These are phyloP conservation scores for Hirtodrosophila confusa DNA, from an alignment of 2,888 invertebrate species.

Conservation along the genomic window DNA sequence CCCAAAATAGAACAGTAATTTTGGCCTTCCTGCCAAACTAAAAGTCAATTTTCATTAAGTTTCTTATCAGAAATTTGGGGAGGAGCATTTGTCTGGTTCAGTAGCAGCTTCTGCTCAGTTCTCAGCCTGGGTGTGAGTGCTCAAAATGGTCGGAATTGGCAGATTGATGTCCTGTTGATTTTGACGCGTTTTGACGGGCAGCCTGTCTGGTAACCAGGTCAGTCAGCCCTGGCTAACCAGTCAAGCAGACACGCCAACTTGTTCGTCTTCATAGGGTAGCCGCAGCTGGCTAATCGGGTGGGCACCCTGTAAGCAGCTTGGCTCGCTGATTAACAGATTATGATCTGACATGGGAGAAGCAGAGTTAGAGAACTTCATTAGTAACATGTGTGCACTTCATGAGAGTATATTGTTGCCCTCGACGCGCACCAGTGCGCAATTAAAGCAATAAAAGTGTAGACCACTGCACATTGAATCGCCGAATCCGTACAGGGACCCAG, in stretches of 20 bases:
- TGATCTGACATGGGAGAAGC: constrained; percentile 71
- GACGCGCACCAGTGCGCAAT: constrained; percentile 72
- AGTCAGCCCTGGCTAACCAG: constrained; percentile 26
- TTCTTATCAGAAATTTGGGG: constrained; percentile 10
- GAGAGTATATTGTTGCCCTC: constrained; percentile 57
- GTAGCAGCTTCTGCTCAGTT: constrained; percentile 19
- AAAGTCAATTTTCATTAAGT: constrained; percentile 68
- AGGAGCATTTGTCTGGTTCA: constrained; percentile 8
- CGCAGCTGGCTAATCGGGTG: constrained; percentile 31
- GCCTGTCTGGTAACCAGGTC: constrained; percentile 32
- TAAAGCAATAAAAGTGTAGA: constrained; percentile 76
- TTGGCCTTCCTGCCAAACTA: constrained; percentile 23
- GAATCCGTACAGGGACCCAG: constrained; percentile 44
- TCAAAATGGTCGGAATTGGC: constrained; percentile 28
- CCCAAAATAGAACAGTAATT: constrained; percentile 1
- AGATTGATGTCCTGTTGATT: constrained; percentile 49
- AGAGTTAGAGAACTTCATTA: constrained; percentile 77
- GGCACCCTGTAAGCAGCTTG: constrained; percentile 47
- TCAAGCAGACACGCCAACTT: constrained; percentile 38
- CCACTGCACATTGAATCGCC: constrained; percentile 63
- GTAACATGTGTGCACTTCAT: constrained; percentile 66
- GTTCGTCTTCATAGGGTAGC: constrained; percentile 4
- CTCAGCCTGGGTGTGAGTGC: constrained; percentile 20
- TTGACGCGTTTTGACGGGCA: constrained; percentile 28
- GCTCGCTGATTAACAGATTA: constrained; percentile 74